Percentiles rank a stretch among this genome's conserved stretches.
These are phyloP conservation scores for Engraulis encrasicolus DNA, from an alignment of 2,113 vertebrate genomes.

Conservation along the genomic window DNA sequence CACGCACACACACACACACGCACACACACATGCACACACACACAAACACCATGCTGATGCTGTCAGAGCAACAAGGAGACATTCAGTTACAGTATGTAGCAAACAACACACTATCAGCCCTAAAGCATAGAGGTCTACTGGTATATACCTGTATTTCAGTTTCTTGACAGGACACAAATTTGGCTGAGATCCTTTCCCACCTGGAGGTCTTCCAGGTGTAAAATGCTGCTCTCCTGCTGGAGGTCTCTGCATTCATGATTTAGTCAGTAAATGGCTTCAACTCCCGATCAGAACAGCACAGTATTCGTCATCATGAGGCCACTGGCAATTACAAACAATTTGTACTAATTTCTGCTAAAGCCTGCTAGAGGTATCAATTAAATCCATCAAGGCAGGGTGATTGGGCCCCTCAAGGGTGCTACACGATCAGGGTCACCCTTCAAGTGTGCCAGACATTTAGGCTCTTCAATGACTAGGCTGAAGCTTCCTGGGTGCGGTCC, in stretches of 20 bases:
- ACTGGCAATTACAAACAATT: background rate
- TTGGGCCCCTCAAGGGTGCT: background rate
- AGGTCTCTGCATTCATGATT: no score
- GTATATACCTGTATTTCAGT: background rate
- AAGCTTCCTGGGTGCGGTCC: no score
- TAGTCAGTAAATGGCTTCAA: background rate
- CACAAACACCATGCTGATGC: no score
- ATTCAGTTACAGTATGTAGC: conserved; percentile 3
- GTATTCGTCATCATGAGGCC: background rate
- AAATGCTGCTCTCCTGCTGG: background rate
- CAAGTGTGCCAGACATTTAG: background rate
- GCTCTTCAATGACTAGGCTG: no score
- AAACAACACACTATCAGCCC: background rate
- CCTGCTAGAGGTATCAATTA: no score
- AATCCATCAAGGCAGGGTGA: background rate
- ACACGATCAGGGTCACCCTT: no score
- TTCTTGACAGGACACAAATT: background rate
- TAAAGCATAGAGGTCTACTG: no score
- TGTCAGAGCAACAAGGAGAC: background rate
- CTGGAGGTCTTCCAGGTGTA: background rate
- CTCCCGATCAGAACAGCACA: background rate
- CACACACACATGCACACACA: no score
- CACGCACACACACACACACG: no score
- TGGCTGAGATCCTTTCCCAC: background rate
- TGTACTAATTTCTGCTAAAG: background rate